Evolutionary conservation across 2,113 vertebrate species (phyloP).

Genomic region (Acrocephalus kingi): DNA sequence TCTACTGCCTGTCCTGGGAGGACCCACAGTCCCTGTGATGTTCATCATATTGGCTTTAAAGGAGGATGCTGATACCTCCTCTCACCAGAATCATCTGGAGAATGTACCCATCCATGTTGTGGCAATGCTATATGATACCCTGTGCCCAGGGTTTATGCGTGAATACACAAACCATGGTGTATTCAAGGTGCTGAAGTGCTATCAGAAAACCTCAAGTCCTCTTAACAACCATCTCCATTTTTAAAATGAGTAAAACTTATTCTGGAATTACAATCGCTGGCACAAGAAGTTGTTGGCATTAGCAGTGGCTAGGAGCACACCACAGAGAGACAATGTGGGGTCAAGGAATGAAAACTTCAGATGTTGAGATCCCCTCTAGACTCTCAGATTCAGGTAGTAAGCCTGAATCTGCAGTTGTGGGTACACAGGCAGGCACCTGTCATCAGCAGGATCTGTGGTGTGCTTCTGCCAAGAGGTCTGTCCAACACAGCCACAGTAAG

Average conservation of each 20-base stretch:
- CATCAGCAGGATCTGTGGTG: background rate
- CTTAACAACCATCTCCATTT: background rate
- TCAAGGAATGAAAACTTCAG: background rate
- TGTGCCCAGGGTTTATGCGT: background rate
- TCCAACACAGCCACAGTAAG: background rate
- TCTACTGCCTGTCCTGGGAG: background rate
- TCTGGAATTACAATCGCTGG: background rate
- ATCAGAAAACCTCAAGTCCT: background rate
- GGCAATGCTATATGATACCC: background rate
- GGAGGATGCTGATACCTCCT: background rate
- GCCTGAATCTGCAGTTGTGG: rapidly evolving
- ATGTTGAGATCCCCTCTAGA: background rate
- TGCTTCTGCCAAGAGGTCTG: background rate
- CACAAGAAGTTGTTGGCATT: background rate
- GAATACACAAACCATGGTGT: background rate
- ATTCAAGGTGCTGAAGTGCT: background rate
- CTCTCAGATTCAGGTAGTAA: background rate
- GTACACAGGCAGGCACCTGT: background rate
- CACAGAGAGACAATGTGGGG: too few species aligned
- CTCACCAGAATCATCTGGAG: background rate
- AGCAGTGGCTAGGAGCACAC: background rate
- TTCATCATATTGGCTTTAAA: background rate
- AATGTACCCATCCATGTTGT: background rate
- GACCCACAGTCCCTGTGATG: background rate
- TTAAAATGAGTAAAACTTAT: background rate